A percentile compares a stretch with the other conserved stretches of the same genome.
Conservation (phyloP, 2,888 invertebrate genomes). For the Microplitis manilae region DNA sequence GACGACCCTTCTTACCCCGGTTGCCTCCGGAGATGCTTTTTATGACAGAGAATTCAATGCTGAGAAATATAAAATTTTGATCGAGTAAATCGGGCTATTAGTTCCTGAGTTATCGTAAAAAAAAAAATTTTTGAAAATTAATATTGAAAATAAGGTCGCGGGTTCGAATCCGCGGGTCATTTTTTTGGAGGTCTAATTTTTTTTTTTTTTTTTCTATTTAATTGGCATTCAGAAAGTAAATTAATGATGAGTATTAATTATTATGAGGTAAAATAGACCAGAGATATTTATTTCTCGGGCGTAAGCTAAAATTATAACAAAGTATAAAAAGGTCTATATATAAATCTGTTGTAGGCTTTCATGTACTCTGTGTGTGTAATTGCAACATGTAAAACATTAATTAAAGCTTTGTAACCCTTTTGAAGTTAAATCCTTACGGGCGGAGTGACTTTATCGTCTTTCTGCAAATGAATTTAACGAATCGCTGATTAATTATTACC, state of each 20-base stretch:
- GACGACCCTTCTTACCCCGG: too few relatives aligned
- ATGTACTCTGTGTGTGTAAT: neutral
- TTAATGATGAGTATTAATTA: neutral
- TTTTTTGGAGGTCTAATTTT: neutral
- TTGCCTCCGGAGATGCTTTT: too few relatives aligned
- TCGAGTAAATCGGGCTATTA: neutral
- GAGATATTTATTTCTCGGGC: neutral
- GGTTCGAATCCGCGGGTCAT: neutral
- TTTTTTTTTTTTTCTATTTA: neutral
- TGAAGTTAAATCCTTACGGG: constrained; percentile 48
- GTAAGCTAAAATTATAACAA: too few relatives aligned
- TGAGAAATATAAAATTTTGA: too few relatives aligned
- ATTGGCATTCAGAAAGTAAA: neutral
- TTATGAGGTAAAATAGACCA: neutral
- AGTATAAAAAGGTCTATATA: too few relatives aligned
- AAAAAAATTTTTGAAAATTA: neutral
- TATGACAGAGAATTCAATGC: too few relatives aligned
- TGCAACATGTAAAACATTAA: neutral
- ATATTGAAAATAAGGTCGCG: neutral
- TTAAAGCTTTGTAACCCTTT: neutral
- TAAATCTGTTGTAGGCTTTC: neutral
- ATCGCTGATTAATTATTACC: constrained; percentile 61
- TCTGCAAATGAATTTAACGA: constrained; percentile 59
- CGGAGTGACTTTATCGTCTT: constrained; percentile 53
- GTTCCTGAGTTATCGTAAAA: neutral